Conservation (phyloP, 2,113 vertebrate genomes). For the Benitochromis conjunctus region DNA sequence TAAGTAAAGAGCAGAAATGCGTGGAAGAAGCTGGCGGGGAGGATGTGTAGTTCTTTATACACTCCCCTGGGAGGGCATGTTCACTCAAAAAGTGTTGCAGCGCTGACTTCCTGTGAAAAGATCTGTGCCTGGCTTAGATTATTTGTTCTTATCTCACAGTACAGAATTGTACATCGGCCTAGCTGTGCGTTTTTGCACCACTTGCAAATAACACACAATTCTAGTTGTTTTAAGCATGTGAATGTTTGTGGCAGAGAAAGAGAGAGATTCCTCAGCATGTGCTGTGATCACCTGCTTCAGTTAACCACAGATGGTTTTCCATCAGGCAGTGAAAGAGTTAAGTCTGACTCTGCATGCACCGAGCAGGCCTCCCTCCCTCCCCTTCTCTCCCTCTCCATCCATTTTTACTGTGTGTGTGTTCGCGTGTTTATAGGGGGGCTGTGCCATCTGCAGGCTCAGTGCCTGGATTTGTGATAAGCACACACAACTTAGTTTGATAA, state of each 20-base stretch:
- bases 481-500: conserved; percentile 35
- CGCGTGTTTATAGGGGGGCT: conserved; percentile 7
- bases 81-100: background rate
- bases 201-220: background rate
- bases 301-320: background rate
- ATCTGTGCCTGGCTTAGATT: background rate
- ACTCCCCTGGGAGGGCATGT: background rate
- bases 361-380: conserved; percentile 34
- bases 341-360: conserved; percentile 67
- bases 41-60: conserved; percentile 13
- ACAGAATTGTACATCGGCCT: background rate
- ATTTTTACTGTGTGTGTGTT: conserved; percentile 36
- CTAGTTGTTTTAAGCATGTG: background rate
- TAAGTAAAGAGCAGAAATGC: conserved; percentile 59
- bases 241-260: background rate
- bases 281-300: conserved; percentile 21
- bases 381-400: background rate
- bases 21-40: background rate
- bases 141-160: background rate
- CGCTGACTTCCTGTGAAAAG: background rate
- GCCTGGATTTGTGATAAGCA: background rate
- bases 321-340: conserved; percentile 64
- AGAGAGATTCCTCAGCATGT: background rate
- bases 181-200: background rate
- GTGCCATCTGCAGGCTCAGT: conserved; percentile 36